phyloP scores from a whole-genome alignment of 2,797 vertebrate species.

The Danio jaintianensis region DNA sequence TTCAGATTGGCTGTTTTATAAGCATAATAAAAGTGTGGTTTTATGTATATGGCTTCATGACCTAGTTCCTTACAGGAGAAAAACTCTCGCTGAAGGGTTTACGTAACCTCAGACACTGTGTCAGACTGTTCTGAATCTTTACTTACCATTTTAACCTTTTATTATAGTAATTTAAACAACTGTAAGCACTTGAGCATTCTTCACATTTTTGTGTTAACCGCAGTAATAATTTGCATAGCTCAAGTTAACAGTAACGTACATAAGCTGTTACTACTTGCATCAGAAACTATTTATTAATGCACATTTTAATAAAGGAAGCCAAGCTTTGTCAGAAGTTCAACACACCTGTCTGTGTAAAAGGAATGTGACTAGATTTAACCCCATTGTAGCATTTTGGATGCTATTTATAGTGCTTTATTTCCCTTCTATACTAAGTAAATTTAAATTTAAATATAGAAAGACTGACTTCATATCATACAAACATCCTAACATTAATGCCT shows the following conservation, averaged over 20 bases:
- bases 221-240: constrained; percentile 8
- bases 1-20: constrained; percentile 20
- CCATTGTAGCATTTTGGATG: neutral
- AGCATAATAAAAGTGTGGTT: constrained; percentile 5
- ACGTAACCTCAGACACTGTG: neutral
- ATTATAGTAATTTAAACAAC: constrained; percentile 25
- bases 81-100: constrained; percentile 3
- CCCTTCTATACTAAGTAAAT: neutral
- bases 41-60: constrained; percentile 23
- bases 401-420: neutral
- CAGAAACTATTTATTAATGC: constrained; percentile 10
- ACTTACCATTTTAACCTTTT: neutral
- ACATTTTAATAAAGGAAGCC: constrained; percentile 47
- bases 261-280: constrained; percentile 9
- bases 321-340: constrained; percentile 12
- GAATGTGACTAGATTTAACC: constrained; percentile 6
- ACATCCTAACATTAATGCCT: too few species aligned
- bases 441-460: too few species aligned
- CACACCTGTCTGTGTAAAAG: constrained; percentile 27
- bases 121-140: constrained; percentile 16
- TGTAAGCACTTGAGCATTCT: constrained; percentile 9
- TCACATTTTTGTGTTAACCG: neutral
- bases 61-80: constrained; percentile 30
- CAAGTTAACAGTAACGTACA: neutral
- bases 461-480: too few species aligned